Conservation (phyloP, 1,140 invertebrate genomes). For the Aphaenogaster floridana region DNA sequence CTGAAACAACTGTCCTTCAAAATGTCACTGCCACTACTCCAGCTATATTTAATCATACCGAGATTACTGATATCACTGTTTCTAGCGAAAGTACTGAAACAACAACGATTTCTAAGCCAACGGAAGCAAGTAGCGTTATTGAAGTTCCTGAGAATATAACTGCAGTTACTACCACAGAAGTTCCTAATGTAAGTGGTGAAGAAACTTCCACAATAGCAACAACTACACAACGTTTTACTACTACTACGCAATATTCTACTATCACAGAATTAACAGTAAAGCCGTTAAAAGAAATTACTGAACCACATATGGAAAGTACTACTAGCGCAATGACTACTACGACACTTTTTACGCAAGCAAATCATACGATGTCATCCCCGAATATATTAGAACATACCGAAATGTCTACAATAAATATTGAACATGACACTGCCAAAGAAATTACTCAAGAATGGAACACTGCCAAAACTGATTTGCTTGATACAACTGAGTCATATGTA, state of each 20-base stretch:
- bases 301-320: background rate
- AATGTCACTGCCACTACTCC: background rate
- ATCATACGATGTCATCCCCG: constrained; percentile 12
- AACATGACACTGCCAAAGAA: constrained; percentile 30
- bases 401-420: constrained; percentile 40
- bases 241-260: constrained; percentile 19
- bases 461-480: background rate
- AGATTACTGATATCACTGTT: constrained; percentile 14
- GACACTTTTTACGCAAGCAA: background rate
- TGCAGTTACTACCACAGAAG: constrained; percentile 41
- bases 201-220: constrained; percentile 25
- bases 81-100: background rate
- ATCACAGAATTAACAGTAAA: constrained; percentile 50
- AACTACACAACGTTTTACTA: constrained; percentile 1
- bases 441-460: constrained; percentile 38
- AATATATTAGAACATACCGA: constrained; percentile 18
- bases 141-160: constrained; percentile 54
- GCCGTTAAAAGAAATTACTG: constrained; percentile 26
- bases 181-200: constrained; percentile 40
- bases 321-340: background rate
- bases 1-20: background rate
- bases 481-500: constrained; percentile 25
- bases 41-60: background rate
- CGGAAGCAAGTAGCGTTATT: background rate
- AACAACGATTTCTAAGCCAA: constrained; percentile 13